Evolutionary conservation across 2,113 vertebrate genomes (phyloP).

Genomic region (Myanophis thanlyinensis): DNA sequence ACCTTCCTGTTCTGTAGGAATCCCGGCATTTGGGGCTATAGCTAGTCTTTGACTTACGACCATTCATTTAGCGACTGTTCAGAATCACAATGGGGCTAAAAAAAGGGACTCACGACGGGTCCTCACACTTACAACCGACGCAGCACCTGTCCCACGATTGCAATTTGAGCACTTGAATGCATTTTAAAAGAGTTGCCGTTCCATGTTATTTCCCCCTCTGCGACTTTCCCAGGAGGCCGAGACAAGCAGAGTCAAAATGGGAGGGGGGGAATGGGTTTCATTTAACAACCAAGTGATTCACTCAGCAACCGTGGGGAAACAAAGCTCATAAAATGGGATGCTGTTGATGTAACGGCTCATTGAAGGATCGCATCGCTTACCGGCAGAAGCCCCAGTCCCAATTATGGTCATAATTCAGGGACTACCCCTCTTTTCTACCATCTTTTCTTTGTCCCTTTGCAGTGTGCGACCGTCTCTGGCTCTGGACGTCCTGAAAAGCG

Average conservation of each 20-base stretch:
- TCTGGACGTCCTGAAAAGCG: slow-evolving; percentile 25
- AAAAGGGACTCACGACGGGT: neutral
- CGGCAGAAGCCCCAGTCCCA: neutral
- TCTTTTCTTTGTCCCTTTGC: neutral
- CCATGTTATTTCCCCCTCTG: neutral
- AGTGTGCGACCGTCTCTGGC: slow-evolving; percentile 31
- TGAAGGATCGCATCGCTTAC: neutral
- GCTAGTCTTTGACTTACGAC: neutral
- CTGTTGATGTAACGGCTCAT: neutral
- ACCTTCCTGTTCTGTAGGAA: neutral
- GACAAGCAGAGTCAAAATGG: neutral
- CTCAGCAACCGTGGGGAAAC: neutral
- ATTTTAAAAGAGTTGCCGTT: neutral
- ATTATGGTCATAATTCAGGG: neutral
- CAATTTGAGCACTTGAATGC: neutral
- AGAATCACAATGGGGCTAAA: neutral
- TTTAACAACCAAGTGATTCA: neutral
- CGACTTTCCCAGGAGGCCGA: neutral
- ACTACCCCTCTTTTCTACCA: neutral
- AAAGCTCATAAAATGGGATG: neutral
- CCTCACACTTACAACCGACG: neutral
- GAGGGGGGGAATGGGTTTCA: neutral
- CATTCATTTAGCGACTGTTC: neutral
- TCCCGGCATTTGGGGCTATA: neutral
- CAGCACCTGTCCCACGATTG: neutral